A percentile compares a stretch with the other conserved stretches of the same genome.
Evolutionary conservation across 1,140 invertebrate species (phyloP).

Genomic region (Macrobrachium nipponense): DNA sequence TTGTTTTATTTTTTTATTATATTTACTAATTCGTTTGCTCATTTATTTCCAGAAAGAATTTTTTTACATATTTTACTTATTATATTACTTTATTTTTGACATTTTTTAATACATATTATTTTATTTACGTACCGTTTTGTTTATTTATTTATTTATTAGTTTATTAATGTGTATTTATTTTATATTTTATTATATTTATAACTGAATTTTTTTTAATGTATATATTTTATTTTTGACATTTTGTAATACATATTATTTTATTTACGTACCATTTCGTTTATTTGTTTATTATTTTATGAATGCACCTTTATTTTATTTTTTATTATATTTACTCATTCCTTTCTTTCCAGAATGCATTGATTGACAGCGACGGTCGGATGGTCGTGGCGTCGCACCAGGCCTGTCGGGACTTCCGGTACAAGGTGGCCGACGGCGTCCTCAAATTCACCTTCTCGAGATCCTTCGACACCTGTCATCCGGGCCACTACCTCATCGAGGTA

Average conservation of each 20-base stretch:
- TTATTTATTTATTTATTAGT: no score
- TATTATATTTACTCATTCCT: no score
- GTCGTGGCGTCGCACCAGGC: slow-evolving; percentile 82
- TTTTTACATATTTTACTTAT: no score
- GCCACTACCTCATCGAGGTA: slow-evolving; percentile 83
- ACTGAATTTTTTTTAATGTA: no score
- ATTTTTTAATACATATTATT: background rate
- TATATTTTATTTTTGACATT: background rate
- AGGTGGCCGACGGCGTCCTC: slow-evolving; percentile 74
- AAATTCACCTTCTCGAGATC: slow-evolving; percentile 76
- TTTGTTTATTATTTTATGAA: no score
- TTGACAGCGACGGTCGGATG: slow-evolving; percentile 77
- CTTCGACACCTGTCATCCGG: slow-evolving; percentile 91
- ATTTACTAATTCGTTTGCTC: no score
- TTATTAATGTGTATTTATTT: no score
- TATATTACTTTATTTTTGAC: background rate
- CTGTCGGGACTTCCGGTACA: slow-evolving; percentile 77
- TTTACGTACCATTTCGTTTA: background rate
- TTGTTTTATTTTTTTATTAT: no score
- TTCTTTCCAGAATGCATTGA: slow-evolving; percentile 79
- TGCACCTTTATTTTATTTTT: no score
- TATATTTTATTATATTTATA: no score
- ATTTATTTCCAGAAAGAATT: slow-evolving; percentile 81
- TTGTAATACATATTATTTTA: no score
- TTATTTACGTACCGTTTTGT: no score